Evolutionary conservation across 2,888 invertebrate species (phyloP).

Genomic region (Mechanitis messenoides): DNA sequence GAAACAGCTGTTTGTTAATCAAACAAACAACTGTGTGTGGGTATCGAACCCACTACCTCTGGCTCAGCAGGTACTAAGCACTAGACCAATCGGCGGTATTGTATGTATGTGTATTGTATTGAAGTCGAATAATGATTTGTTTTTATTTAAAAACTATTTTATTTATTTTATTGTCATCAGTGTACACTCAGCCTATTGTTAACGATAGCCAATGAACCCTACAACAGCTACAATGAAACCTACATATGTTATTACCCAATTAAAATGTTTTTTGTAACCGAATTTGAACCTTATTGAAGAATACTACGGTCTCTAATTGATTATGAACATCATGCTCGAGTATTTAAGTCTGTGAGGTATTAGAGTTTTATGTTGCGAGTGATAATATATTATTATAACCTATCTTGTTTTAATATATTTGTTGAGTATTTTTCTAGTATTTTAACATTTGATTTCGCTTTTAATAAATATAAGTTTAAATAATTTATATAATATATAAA

Average conservation of each 20-base stretch:
- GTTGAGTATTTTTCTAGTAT: no score
- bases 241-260: constrained; percentile 31
- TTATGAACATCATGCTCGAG: neutral
- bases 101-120: no score
- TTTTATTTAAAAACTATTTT: neutral
- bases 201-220: constrained; percentile 29
- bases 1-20: no score
- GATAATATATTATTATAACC: neutral
- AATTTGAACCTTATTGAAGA: constrained; percentile 17
- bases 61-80: no score
- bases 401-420: neutral
- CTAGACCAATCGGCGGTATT: no score
- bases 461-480: no score
- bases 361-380: neutral
- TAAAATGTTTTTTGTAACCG: constrained; percentile 22
- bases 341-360: neutral
- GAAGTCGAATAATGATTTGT: no score
- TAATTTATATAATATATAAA: no score
- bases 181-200: constrained; percentile 19
- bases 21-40: no score
- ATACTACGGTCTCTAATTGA: constrained; percentile 11
- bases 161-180: neutral
- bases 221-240: constrained; percentile 26
- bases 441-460: no score
- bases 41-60: no score